Conservation (phyloP, 2,113 vertebrate species). For the Ceyx melanurus region DNA sequence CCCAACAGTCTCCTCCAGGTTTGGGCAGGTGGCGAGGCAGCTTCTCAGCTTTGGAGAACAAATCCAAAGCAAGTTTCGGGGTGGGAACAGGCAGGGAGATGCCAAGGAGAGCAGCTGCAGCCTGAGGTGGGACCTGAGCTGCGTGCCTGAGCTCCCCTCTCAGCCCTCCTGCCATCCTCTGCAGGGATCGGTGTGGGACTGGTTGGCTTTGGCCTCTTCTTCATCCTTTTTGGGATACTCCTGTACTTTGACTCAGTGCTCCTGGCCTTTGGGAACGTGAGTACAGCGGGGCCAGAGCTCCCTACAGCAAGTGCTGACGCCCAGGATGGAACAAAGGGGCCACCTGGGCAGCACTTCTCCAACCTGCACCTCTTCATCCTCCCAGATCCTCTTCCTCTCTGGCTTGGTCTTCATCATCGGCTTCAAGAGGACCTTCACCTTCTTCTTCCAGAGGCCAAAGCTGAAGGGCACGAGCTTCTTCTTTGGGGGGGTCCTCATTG, state of each 20-base stretch:
- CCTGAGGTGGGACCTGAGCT: fast-evolving
- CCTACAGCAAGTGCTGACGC: fast-evolving
- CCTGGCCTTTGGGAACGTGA: conserved; percentile 92
- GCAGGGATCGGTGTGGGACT: conserved; percentile 87
- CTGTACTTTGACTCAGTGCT: conserved; percentile 92
- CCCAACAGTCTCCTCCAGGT: fast-evolving
- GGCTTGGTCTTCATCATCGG: conserved; percentile 87
- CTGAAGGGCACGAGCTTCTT: conserved; percentile 87
- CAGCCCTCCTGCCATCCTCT: background rate
- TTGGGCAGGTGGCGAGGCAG: background rate
- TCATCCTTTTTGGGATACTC: conserved; percentile 87
- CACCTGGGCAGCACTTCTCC: background rate
- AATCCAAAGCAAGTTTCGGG: background rate
- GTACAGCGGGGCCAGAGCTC: conserved; percentile 2
- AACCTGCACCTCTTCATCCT: background rate
- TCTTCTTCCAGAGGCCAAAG: conserved; percentile 90
- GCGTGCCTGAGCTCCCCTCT: fast-evolving
- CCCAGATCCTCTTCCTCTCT: conserved; percentile 84
- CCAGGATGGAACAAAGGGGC: background rate
- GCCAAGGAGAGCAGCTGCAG: background rate
- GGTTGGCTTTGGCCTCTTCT: conserved; percentile 87
- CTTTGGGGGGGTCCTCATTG: conserved; percentile 81
- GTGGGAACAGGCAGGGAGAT: fast-evolving
- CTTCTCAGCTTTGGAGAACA: background rate
- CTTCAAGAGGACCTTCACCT: conserved; percentile 79